phyloP scores from a whole-genome alignment of 2,888 invertebrate species.

The Epicampocera succincta region DNA sequence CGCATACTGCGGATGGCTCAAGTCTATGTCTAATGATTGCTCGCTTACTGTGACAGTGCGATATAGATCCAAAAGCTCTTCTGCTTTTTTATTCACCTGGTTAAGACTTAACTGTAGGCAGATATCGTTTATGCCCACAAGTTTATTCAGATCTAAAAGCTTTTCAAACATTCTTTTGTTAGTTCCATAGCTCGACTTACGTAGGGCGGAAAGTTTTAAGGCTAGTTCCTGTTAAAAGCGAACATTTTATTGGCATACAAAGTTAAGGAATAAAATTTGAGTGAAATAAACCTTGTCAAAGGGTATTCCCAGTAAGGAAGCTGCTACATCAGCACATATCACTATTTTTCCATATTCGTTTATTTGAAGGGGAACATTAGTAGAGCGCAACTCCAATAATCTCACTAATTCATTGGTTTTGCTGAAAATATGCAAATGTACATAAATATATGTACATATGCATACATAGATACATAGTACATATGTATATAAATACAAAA shows the following conservation, averaged over 20 bases:
- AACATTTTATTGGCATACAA: background rate
- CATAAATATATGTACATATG: no score
- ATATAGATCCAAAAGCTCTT: conserved; percentile 83
- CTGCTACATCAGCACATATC: conserved; percentile 85
- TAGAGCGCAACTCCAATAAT: conserved; percentile 78
- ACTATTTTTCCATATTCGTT: conserved; percentile 85
- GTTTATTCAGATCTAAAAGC: conserved; percentile 84
- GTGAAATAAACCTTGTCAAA: conserved; percentile 81
- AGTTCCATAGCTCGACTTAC: conserved; percentile 83
- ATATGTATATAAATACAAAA: conserved; percentile 1
- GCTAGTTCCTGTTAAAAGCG: conserved; percentile 83
- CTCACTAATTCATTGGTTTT: conserved; percentile 79
- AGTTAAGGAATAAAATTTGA: background rate
- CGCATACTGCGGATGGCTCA: conserved; percentile 85
- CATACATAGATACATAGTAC: no score
- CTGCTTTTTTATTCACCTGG: conserved; percentile 82
- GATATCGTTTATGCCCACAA: conserved; percentile 83
- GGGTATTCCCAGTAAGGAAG: conserved; percentile 82
- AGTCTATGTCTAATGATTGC: conserved; percentile 82
- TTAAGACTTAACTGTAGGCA: conserved; percentile 84
- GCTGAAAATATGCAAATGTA: conserved; percentile 69
- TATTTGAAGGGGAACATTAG: conserved; percentile 79
- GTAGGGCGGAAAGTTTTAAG: conserved; percentile 84
- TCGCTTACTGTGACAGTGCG: conserved; percentile 76
- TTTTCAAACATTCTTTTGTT: conserved; percentile 84